Conservation (phyloP, 2,113 vertebrate genomes). For the Catagonus wagneri region DNA sequence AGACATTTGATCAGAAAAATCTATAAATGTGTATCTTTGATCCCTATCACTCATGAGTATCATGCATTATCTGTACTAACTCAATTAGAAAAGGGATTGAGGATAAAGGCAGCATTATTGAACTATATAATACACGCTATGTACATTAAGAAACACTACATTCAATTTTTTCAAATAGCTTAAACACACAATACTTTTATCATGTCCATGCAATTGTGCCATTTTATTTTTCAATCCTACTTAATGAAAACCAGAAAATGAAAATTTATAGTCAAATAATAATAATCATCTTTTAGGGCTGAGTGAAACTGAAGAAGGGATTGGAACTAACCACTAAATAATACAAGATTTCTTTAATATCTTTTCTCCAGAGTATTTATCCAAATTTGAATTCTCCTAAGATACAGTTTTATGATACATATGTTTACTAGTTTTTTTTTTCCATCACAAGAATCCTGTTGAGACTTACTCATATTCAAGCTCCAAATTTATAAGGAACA, state of each 20-base stretch:
- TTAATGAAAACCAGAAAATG: neutral
- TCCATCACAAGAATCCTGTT: neutral
- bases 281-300: neutral
- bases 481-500: neutral
- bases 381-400: neutral
- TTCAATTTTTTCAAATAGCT: conserved; percentile 45
- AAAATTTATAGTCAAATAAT: conserved; percentile 27
- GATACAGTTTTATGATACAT: neutral
- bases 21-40: neutral
- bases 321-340: neutral
- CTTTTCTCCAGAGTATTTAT: neutral
- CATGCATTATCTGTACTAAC: conserved; percentile 17
- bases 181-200: conserved; percentile 62
- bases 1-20: neutral
- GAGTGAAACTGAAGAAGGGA: neutral
- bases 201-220: neutral
- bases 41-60: neutral
- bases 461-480: neutral
- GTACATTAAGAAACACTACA: conserved; percentile 25
- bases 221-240: neutral
- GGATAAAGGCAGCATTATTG: neutral
- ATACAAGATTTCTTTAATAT: neutral
- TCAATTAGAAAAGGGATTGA: conserved; percentile 23
- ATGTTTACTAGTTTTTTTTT: neutral
- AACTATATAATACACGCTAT: neutral